Conservation (phyloP, 2,888 invertebrate genomes). For the Drosophila paramelanica region DNA sequence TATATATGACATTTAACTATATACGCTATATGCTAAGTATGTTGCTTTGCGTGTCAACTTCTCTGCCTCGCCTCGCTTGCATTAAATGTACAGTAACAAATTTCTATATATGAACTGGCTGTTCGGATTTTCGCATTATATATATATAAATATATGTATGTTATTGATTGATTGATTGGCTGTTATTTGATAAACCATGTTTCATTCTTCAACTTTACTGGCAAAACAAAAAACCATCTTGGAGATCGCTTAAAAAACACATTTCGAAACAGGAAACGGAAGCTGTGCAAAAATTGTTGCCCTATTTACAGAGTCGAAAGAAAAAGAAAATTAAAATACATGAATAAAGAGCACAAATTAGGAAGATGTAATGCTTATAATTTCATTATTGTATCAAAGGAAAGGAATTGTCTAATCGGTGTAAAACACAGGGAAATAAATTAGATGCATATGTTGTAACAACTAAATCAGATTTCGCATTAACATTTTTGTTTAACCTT, state of each 20-base stretch:
- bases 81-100: slow-evolving; percentile 68
- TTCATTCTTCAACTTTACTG: slow-evolving; percentile 10
- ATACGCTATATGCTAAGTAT: slow-evolving; percentile 35
- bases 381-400: slow-evolving; percentile 66
- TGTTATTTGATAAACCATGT: slow-evolving; percentile 22
- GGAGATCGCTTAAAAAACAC: slow-evolving; percentile 46
- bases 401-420: slow-evolving; percentile 73
- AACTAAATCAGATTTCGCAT: slow-evolving; percentile 65
- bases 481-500: slow-evolving; percentile 47
- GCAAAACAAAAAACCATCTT: slow-evolving; percentile 14
- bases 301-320: slow-evolving; percentile 48
- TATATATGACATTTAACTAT: slow-evolving; percentile 43
- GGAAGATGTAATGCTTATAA: slow-evolving; percentile 55
- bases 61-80: slow-evolving; percentile 15
- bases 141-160: slow-evolving; percentile 8
- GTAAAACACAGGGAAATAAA: slow-evolving; percentile 76
- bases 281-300: slow-evolving; percentile 30
- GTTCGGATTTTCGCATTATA: slow-evolving; percentile 16
- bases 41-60: slow-evolving; percentile 20
- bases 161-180: slow-evolving; percentile 26
- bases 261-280: slow-evolving; percentile 9
- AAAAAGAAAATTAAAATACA: slow-evolving; percentile 17
- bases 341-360: slow-evolving; percentile 27
- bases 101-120: slow-evolving; percentile 44
- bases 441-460: slow-evolving; percentile 60